Conservation (phyloP, 2,113 vertebrate genomes). For the Triplophysa dalaica region DNA sequence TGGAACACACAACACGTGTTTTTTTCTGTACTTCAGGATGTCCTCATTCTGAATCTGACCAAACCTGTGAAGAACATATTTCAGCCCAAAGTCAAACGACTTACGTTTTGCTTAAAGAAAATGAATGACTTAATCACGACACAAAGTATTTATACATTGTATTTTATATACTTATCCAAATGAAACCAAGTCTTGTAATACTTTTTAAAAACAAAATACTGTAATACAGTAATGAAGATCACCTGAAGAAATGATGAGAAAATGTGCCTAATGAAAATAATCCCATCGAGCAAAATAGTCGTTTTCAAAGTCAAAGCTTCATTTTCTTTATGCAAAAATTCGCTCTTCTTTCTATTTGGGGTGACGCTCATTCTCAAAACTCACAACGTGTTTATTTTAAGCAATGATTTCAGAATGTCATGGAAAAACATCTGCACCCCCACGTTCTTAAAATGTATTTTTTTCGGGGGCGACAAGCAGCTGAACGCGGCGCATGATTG, state of each 20-base stretch:
- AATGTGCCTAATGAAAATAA: background rate
- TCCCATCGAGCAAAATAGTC: background rate
- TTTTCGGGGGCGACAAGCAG: background rate
- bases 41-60: background rate
- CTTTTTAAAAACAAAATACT: background rate
- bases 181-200: background rate
- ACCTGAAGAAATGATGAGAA: background rate
- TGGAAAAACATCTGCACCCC: background rate
- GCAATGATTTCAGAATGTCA: constrained; percentile 19
- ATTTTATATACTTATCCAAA: no score
- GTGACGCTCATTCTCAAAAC: background rate
- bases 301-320: background rate
- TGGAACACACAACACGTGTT: no score
- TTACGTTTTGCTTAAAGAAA: background rate
- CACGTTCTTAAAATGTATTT: constrained; percentile 3
- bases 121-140: background rate
- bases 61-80: background rate
- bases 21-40: background rate
- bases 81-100: background rate
- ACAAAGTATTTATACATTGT: background rate
- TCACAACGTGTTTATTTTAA: background rate
- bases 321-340: background rate
- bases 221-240: background rate
- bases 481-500: background rate
- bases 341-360: background rate